phyloP scores from a whole-genome alignment of 2,113 vertebrate species.

The Colius striatus region DNA sequence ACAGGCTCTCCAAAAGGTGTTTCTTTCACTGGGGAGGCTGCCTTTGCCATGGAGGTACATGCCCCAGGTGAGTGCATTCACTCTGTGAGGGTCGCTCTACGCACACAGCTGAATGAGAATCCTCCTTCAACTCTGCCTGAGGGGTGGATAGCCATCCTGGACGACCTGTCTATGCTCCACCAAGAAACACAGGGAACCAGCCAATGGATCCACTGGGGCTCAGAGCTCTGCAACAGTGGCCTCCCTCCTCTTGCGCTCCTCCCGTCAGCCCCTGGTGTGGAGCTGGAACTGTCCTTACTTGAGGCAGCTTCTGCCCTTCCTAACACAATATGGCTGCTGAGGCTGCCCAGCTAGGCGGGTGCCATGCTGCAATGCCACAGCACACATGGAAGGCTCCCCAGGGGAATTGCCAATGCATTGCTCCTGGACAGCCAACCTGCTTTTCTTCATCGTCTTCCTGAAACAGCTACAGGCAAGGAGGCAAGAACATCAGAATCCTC shows the following conservation, averaged over 20 bases:
- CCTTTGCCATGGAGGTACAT: background rate
- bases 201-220: rapidly evolving
- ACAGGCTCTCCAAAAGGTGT: background rate
- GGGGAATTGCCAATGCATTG: background rate
- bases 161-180: background rate
- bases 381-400: background rate
- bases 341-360: background rate
- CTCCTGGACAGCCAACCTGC: background rate
- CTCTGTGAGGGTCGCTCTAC: background rate
- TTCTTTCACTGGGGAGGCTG: rapidly evolving
- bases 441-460: background rate
- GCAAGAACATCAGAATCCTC: background rate
- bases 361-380: background rate
- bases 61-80: background rate
- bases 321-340: background rate
- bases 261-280: background rate
- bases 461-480: background rate
- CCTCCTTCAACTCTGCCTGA: background rate
- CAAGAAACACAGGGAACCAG: background rate
- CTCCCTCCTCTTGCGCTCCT: background rate
- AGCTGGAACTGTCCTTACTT: background rate
- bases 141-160: background rate
- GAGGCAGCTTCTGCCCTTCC: background rate
- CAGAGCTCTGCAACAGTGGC: too few species aligned
- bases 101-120: background rate